A percentile compares a stretch with the other conserved stretches of the same genome.
phyloP scores from a whole-genome alignment of 2,113 vertebrate genomes.

The Platycercus adscitus region DNA sequence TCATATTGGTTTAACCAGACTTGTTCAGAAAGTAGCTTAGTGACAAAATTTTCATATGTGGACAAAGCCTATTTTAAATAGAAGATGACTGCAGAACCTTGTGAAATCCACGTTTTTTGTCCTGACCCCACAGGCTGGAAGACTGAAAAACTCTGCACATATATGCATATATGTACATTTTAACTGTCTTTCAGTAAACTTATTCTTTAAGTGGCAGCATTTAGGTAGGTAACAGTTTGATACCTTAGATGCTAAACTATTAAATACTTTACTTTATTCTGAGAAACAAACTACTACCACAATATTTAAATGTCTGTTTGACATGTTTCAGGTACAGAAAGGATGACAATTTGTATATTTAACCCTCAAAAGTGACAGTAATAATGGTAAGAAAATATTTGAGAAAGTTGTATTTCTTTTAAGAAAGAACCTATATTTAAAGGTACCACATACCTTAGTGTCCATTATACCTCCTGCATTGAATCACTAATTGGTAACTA shows the following conservation, averaged over 20 bases:
- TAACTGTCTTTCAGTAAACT: not conserved
- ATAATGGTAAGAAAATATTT: not conserved
- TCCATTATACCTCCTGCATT: not conserved
- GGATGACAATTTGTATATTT: not conserved
- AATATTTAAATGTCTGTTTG: not conserved
- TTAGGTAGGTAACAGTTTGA: not conserved
- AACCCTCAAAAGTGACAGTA: not conserved
- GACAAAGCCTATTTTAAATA: not conserved
- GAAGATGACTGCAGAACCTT: not conserved
- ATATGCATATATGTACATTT: not conserved
- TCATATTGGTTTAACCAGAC: not conserved
- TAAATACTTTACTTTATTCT: not conserved
- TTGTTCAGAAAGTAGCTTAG: not conserved
- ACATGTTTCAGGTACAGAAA: not conserved
- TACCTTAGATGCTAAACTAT: not conserved
- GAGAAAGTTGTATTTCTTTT: not conserved
- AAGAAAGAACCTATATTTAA: not conserved
- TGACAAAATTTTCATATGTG: not conserved
- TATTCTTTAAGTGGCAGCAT: not conserved
- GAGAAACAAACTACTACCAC: not conserved
- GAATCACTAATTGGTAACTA: slow-evolving; percentile 32
- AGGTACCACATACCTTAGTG: not conserved
- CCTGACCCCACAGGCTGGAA: not conserved
- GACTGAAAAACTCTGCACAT: not conserved
- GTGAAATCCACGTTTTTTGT: not conserved